These are phyloP conservation scores for Nineta flava DNA, from an alignment of 2,888 invertebrate genomes.

Conservation along the genomic window DNA sequence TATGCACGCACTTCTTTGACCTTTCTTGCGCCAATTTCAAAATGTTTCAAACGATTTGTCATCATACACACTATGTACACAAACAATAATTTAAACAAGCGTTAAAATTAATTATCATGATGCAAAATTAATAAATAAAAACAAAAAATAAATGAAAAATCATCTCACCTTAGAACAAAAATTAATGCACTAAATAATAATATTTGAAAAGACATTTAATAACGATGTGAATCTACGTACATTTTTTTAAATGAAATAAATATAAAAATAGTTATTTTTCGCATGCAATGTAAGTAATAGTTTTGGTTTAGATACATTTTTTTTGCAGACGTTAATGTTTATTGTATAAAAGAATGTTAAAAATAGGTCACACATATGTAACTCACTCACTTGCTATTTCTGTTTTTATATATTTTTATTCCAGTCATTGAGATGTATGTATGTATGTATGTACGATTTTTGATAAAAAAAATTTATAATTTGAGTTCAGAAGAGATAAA, in stretches of 20 bases:
- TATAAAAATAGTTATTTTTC: conserved; percentile 5
- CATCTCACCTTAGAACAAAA: background rate
- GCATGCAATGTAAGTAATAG: conserved; percentile 2
- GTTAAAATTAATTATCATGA: no score
- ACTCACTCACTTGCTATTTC: background rate
- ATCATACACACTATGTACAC: no score
- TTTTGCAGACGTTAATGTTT: conserved; percentile 5
- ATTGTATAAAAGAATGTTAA: conserved; percentile 5
- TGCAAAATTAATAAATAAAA: no score
- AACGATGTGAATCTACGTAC: background rate
- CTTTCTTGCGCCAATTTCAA: no score
- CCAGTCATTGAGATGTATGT: background rate
- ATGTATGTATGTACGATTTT: background rate
- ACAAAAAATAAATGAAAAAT: no score
- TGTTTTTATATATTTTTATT: conserved; percentile 1
- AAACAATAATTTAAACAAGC: no score
- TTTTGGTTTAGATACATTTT: conserved; percentile 3
- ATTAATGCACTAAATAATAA: background rate
- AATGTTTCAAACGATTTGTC: no score
- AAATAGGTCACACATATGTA: conserved; percentile 3
- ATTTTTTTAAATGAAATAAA: background rate
- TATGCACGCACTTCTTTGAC: no score
- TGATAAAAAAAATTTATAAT: conserved; percentile 1
- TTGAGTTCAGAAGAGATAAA: background rate
- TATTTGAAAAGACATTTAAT: background rate